Evolutionary conservation across 2,113 vertebrate species (phyloP).

Genomic region (Ondatra zibethicus): DNA sequence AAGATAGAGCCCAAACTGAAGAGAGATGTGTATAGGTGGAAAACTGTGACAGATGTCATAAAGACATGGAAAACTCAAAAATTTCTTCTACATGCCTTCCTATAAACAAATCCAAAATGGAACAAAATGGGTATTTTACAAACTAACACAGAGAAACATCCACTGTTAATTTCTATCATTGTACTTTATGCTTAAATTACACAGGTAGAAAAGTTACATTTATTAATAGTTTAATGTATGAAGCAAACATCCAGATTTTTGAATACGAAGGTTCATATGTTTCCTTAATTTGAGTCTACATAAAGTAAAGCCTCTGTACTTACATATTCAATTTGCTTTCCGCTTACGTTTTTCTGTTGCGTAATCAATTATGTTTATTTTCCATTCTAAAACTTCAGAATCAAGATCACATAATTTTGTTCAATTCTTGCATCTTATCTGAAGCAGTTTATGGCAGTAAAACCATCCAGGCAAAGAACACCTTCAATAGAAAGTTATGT

Average conservation of each 20-base stretch:
- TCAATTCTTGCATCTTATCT: slow-evolving; percentile 92
- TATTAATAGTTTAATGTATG: slow-evolving; percentile 94
- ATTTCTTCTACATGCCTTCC: slow-evolving; percentile 49
- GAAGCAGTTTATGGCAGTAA: slow-evolving; percentile 92
- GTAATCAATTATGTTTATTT: slow-evolving; percentile 94
- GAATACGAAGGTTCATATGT: slow-evolving; percentile 93
- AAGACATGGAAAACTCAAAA: slow-evolving; percentile 41
- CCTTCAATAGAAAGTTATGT: slow-evolving; percentile 90
- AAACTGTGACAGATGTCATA: slow-evolving; percentile 48
- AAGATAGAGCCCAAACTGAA: slow-evolving; percentile 41
- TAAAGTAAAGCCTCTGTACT: slow-evolving; percentile 92
- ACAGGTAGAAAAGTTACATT: slow-evolving; percentile 88
- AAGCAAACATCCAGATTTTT: slow-evolving; percentile 93
- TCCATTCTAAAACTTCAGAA: slow-evolving; percentile 92
- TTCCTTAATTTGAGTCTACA: slow-evolving; percentile 92
- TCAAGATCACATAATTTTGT: slow-evolving; percentile 92
- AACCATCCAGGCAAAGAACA: slow-evolving; percentile 92
- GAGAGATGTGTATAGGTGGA: slow-evolving; percentile 37
- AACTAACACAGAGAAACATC: slow-evolving; percentile 46
- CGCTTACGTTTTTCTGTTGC: slow-evolving; percentile 92
- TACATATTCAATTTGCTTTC: slow-evolving; percentile 92
- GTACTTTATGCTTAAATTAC: slow-evolving; percentile 85
- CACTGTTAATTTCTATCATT: slow-evolving; percentile 73
- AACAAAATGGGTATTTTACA: slow-evolving; percentile 60
- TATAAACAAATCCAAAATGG: slow-evolving; percentile 56